Evolutionary conservation across 2,888 invertebrate genomes (phyloP).

Genomic region (Mesochorus sp.): DNA sequence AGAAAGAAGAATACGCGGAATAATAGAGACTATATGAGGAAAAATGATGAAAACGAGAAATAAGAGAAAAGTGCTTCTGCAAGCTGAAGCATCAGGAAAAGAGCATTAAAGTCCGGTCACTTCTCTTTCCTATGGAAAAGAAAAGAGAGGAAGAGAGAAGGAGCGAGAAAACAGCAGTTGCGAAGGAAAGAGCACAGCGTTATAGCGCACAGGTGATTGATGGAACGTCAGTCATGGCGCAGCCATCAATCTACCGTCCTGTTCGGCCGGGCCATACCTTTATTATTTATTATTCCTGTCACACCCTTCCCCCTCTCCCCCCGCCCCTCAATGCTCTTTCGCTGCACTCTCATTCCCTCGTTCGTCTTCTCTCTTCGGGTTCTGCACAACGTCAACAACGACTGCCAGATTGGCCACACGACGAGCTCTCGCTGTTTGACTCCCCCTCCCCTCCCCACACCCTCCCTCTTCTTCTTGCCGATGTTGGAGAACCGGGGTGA

Average conservation of each 20-base stretch:
- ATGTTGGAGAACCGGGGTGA: slow-evolving; percentile 4
- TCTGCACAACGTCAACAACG: slow-evolving; percentile 20
- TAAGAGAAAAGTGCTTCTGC: slow-evolving; percentile 54
- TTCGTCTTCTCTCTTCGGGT: slow-evolving; percentile 45
- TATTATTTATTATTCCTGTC: slow-evolving; percentile 79
- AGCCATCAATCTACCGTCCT: slow-evolving; percentile 79
- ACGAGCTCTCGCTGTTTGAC: neutral
- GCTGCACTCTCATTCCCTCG: slow-evolving; percentile 55
- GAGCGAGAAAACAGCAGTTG: slow-evolving; percentile 39
- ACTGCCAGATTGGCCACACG: slow-evolving; percentile 25
- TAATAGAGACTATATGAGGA: slow-evolving; percentile 35
- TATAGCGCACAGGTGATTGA: slow-evolving; percentile 78
- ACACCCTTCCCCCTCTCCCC: slow-evolving; percentile 48
- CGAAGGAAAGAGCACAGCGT: slow-evolving; percentile 65
- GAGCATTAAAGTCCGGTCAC: slow-evolving; percentile 57
- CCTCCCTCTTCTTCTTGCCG: neutral
- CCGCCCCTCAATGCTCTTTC: slow-evolving; percentile 38
- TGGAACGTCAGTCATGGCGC: slow-evolving; percentile 81
- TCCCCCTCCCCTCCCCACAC: slow-evolving; percentile 10
- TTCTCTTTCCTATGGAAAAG: slow-evolving; percentile 54
- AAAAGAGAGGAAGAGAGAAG: slow-evolving; percentile 25
- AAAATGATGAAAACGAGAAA: slow-evolving; percentile 39
- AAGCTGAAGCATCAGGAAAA: slow-evolving; percentile 28
- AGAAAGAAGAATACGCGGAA: slow-evolving; percentile 6
- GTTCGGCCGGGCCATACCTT: slow-evolving; percentile 69